Base-by-base conservation (phyloP, 2,113 vertebrate genomes). In the Poeciliopsis prolifica region DNA sequence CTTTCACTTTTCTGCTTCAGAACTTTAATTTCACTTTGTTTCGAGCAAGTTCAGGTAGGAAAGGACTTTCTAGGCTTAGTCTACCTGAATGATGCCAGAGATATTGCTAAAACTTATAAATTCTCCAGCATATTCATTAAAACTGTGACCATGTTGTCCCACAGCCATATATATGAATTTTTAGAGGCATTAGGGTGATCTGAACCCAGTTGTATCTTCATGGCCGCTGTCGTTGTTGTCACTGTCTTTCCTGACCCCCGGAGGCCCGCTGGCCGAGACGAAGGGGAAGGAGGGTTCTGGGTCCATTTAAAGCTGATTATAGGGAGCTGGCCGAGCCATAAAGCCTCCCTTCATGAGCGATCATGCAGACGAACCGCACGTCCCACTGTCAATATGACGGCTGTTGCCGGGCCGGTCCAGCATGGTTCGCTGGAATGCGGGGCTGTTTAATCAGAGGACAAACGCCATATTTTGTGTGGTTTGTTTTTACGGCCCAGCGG, bases 381-480 rank as follows among this genome's bases (percentile, higher is more conserved):
- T 92, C 92, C 68, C 12, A 87, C 90, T 78, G 86, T 92, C 90
- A 91, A 87, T 84, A 86, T 92, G 91, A 89, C 28, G 82, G 88
- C 87, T 79, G 93, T 93, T 93, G 85, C 91, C 74, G n/a, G 76
- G 94, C 81, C 82, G 76, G 84, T 90, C 73, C 14, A 82, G 75
- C 77, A 48, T 80, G 80, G 78, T 80, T 67, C 65, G 74, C 81
- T 81, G 91, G 92, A 92, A 94, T 94, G 90, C 0, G 72, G 74
- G 79, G 84, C 35, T 89, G 86, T 93, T 90, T 90, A 91, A 92
- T 91, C 85, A 85, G 80, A 87, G 87, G 83, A 94, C 89, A 91
- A 93, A 93, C 80, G 83, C 67, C 77, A 92, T 93, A 92, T 92
- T 92, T 89, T 90, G 78, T 89, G 76, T 78, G 75, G 93, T 94